A percentile compares a stretch with the other conserved stretches of the same genome.
Conservation (phyloP, 2,797 vertebrate genomes). For the Paguma larvata region DNA sequence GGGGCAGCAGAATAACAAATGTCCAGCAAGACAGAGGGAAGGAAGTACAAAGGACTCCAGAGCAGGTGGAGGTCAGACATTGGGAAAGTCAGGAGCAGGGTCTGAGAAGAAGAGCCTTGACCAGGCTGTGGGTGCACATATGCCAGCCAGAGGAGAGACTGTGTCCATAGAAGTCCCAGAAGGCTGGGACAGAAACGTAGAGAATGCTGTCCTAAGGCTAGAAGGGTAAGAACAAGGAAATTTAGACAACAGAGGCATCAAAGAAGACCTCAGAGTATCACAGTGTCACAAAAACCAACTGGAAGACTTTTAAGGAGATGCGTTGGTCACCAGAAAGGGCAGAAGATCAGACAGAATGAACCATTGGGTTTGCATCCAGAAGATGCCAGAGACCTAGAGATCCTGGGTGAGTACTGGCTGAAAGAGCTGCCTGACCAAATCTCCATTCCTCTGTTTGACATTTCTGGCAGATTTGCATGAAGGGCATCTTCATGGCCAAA, state of each 20-base stretch:
- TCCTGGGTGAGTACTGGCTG: rapidly evolving
- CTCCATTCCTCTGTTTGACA: not conserved
- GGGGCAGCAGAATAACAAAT: not conserved
- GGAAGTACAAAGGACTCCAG: not conserved
- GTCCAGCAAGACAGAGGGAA: not conserved
- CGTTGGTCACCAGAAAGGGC: not conserved
- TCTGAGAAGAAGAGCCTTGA: not conserved
- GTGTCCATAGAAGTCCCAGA: not conserved
- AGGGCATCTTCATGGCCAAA: not conserved
- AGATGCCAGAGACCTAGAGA: not conserved
- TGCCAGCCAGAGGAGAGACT: not conserved
- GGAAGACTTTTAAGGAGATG: not conserved
- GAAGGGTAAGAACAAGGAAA: not conserved
- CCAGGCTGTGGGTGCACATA: not conserved
- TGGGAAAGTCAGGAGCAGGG: not conserved
- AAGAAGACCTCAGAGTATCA: not conserved
- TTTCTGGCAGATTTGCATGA: not conserved
- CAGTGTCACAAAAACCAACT: not conserved
- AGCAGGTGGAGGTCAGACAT: not conserved
- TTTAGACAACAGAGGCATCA: not conserved
- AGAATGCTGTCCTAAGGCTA: not conserved
- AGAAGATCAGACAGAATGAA: not conserved
- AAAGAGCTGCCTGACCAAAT: not conserved
- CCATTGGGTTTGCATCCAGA: not conserved
- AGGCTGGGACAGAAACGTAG: not conserved